Evolutionary conservation across 2,113 vertebrate species (phyloP).

Genomic region (Colossoma macropomum): DNA sequence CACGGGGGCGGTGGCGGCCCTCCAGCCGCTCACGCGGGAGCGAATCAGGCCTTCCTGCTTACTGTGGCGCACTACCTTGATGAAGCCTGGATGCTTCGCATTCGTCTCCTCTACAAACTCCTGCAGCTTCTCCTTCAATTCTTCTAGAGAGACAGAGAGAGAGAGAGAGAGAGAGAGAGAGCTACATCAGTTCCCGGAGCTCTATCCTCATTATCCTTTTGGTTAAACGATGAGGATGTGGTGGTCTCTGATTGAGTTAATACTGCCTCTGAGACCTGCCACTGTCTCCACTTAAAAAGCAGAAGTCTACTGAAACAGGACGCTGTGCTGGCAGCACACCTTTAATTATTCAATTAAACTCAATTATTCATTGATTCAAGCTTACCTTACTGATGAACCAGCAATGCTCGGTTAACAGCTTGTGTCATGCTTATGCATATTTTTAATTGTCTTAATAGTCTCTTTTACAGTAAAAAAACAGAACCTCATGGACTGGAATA

Average conservation of each 20-base stretch:
- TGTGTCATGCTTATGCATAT: too few relatives aligned
- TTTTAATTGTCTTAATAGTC: too few relatives aligned
- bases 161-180: not conserved
- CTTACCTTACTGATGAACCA: too few relatives aligned
- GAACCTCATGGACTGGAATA: too few relatives aligned
- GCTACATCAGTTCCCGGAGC: slow-evolving; percentile 19
- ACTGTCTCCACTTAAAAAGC: not conserved
- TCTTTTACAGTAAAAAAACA: too few relatives aligned
- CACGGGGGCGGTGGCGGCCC: slow-evolving; percentile 88
- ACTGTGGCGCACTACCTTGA: slow-evolving; percentile 90
- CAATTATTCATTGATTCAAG: too few relatives aligned
- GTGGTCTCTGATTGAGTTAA: slow-evolving; percentile 1
- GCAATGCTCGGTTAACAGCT: too few relatives aligned
- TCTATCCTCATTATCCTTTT: slow-evolving; percentile 35
- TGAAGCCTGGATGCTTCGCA: slow-evolving; percentile 84
- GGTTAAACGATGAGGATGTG: slow-evolving; percentile 23
- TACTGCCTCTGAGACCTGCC: not conserved
- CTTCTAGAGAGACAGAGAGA: slow-evolving; percentile 78
- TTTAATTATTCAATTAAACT: not conserved
- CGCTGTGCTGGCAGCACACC: not conserved
- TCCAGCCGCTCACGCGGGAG: slow-evolving; percentile 95
- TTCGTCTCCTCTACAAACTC: slow-evolving; percentile 91
- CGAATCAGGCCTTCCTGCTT: slow-evolving; percentile 96
- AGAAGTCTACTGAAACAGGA: not conserved
- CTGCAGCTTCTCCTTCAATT: slow-evolving; percentile 90